These are phyloP conservation scores for Rhincodon typus DNA, from an alignment of 2,797 vertebrate species.

Conservation along the genomic window DNA sequence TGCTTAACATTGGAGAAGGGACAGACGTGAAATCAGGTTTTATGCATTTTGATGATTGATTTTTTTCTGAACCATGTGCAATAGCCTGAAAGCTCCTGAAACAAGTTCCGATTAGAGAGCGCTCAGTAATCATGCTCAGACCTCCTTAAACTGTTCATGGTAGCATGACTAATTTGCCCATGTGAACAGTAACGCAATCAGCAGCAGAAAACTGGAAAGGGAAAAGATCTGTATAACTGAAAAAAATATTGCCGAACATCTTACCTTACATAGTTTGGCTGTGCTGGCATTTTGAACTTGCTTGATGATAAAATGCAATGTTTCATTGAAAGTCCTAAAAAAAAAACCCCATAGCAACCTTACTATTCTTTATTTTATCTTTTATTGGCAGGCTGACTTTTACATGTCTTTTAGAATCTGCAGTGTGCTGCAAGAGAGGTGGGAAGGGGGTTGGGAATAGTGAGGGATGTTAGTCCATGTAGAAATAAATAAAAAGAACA, in stretches of 20 bases:
- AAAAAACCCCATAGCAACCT: not conserved
- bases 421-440: not conserved
- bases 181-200: slow-evolving; percentile 48
- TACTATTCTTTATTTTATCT: not conserved
- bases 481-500: slow-evolving; percentile 7
- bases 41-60: not conserved
- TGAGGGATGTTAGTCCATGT: not conserved
- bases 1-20: not conserved
- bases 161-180: slow-evolving; percentile 61
- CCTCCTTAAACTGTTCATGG: slow-evolving; percentile 66
- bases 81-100: slow-evolving; percentile 60
- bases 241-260: not conserved
- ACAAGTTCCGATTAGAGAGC: slow-evolving; percentile 47
- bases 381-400: not conserved
- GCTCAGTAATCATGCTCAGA: slow-evolving; percentile 49
- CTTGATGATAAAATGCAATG: not conserved
- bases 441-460: not conserved
- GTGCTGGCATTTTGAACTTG: not conserved
- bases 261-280: not conserved
- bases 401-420: not conserved
- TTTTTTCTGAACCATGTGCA: slow-evolving; percentile 49
- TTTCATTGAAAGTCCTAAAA: not conserved
- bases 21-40: not conserved
- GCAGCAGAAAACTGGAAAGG: not conserved
- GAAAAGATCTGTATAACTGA: not conserved